phyloP scores from a whole-genome alignment of 2,888 invertebrate species.

The Rotaria macrura region DNA sequence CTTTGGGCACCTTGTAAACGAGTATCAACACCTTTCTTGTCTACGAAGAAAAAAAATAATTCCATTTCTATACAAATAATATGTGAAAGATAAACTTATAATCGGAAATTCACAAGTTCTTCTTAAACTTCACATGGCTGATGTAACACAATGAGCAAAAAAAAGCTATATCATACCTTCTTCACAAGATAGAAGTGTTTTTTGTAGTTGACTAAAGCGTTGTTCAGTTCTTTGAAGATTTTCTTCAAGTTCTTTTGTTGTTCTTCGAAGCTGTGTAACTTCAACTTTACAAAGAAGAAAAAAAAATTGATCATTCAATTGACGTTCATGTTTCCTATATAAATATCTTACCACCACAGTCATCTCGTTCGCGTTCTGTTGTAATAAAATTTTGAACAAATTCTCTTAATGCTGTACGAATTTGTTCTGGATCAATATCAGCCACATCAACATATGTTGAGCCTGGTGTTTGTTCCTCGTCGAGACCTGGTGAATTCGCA shows the following conservation, averaged over 20 bases:
- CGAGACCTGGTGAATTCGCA: conserved; percentile 45
- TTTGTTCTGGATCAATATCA: conserved; percentile 78
- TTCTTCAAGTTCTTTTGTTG: conserved; percentile 64
- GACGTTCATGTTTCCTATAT: not conserved
- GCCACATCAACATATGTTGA: conserved; percentile 25
- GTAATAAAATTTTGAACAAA: conserved; percentile 84
- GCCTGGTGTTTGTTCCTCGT: conserved; percentile 37
- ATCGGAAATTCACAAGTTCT: too few species aligned
- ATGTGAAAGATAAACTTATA: too few species aligned
- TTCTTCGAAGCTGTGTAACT: conserved; percentile 25
- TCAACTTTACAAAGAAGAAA: conserved; percentile 21
- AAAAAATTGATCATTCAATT: not conserved
- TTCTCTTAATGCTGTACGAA: conserved; percentile 76
- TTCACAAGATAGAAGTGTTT: conserved; percentile 47
- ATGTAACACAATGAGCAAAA: too few species aligned
- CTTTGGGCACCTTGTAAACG: conserved; percentile 50
- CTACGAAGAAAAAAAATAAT: conserved; percentile 37
- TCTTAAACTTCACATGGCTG: too few species aligned
- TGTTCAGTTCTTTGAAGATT: conserved; percentile 66
- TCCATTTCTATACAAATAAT: too few species aligned
- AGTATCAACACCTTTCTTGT: conserved; percentile 50
- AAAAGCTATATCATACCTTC: conserved; percentile 41
- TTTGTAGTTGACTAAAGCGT: conserved; percentile 46
- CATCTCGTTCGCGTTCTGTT: conserved; percentile 72
- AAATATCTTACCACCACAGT: not conserved